Evolutionary conservation across 64 coral and sea anemone genomes (phyloP), one percentile per base, ranked within the genome.

Genomic region (Cladopsammia gracilis): DNA sequence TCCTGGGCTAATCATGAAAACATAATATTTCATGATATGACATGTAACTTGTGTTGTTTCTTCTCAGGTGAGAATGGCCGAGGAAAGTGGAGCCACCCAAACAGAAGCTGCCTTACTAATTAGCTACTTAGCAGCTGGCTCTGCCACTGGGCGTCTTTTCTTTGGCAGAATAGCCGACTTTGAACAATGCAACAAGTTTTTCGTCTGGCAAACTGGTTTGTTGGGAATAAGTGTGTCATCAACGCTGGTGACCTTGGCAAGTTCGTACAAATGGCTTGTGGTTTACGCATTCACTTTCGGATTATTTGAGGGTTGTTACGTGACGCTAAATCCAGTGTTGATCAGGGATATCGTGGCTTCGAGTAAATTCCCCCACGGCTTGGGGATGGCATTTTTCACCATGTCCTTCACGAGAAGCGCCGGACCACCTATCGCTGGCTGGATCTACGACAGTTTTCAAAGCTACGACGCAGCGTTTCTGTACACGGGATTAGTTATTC

Each of bases 391-490:
- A 45, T 76, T 77, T 47, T 78, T 84, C n/a, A 3, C 86, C 6
- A 65, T 95, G 34, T 91, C 82, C 4, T 50, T 92, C 23, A 85
- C 90, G 10, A 92, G 68, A 59, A 79, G 45, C 2, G 20, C 78
- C 2, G 94, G 94, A 3, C 89, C 94, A 16, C 89, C 87, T 10
- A 69, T 95, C 4, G 94, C 94, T 10, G 94, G 94, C 52, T 87
- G 78, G 82, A 79, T 95, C 54, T 95, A 81, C 23, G 89, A 92
- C 70, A 22, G 47, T 14, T 95, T 75, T 57, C 82, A 91, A 16
- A 91, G 73, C n/a, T 95, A 95, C 52, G 46, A 79, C 56, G 47
- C 66, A 6, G 76, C 94, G 14, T 95, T 95, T 59, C 56, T 87
- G 18, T 46, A 91, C 8, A 90, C 79, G 7, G 89, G 94, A 2